Conservation (phyloP, 2,113 vertebrate genomes). For the Tursiops truncatus region DNA sequence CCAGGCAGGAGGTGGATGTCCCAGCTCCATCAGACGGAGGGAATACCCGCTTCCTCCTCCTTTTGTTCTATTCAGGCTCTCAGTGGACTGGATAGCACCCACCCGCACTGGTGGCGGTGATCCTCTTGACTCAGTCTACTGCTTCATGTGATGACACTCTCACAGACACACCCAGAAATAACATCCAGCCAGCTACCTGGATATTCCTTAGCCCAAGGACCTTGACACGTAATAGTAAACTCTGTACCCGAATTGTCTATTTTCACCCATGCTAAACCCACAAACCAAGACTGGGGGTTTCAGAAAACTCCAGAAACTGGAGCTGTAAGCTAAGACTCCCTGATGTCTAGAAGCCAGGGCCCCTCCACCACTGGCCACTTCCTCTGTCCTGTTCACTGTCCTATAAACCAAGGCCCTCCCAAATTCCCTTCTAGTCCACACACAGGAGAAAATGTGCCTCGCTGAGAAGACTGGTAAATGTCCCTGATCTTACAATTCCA, state of each 20-base stretch:
- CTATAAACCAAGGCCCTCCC: not conserved
- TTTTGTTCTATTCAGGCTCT: not conserved
- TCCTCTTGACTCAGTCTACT: not conserved
- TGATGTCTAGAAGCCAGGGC: not conserved
- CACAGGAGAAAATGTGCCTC: not conserved
- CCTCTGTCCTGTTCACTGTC: not conserved
- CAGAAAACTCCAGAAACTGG: not conserved
- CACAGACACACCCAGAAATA: not conserved
- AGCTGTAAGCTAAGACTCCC: not conserved
- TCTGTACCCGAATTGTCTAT: rapidly evolving
- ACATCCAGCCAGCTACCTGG: not conserved
- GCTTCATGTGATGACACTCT: not conserved
- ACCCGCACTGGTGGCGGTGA: rapidly evolving
- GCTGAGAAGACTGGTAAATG: not conserved
- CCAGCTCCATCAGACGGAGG: too few relatives aligned
- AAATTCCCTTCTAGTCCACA: too few relatives aligned
- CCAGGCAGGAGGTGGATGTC: too few relatives aligned
- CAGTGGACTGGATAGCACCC: rapidly evolving
- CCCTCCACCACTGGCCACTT: rapidly evolving
- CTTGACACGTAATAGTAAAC: rapidly evolving
- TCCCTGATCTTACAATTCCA: not conserved
- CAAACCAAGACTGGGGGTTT: not conserved
- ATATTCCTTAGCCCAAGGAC: too few relatives aligned
- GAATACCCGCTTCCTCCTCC: not conserved
- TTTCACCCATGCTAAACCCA: rapidly evolving